A percentile compares a stretch with the other conserved stretches of the same genome.
phyloP scores from a whole-genome alignment of 2,113 vertebrate species.

The Drymodes brunneopygia region DNA sequence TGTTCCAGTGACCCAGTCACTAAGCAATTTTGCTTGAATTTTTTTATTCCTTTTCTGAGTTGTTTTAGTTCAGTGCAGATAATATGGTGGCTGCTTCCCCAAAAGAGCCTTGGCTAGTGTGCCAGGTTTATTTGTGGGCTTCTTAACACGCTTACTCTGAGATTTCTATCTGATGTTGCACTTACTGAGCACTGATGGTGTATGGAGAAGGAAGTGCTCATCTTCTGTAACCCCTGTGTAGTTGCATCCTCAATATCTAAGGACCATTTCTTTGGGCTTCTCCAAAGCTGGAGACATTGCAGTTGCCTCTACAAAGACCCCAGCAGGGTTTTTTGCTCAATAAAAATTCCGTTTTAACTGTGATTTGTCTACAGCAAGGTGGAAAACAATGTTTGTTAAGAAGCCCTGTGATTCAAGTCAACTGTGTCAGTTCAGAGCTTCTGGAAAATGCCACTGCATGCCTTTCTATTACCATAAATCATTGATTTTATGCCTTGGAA shows the following conservation, averaged over 20 bases:
- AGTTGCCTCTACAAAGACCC: background rate
- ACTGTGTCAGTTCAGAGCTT: background rate
- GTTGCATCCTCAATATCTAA: background rate
- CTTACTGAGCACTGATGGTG: background rate
- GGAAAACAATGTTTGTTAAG: background rate
- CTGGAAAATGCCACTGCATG: background rate
- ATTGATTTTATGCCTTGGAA: background rate
- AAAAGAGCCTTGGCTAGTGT: background rate
- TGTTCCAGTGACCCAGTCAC: background rate
- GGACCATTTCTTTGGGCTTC: background rate
- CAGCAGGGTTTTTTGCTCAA: background rate
- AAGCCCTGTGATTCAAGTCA: background rate
- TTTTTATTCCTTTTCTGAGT: background rate
- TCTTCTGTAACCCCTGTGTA: background rate
- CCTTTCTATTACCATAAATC: background rate
- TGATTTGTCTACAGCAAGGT: background rate
- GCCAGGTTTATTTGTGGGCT: background rate
- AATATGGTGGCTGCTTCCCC: background rate
- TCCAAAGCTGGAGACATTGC: background rate
- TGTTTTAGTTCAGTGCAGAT: background rate
- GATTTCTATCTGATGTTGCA: background rate
- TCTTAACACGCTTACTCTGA: background rate
- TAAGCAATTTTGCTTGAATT: background rate
- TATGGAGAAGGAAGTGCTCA: background rate
- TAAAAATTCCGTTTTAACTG: background rate